Percentiles rank a stretch among this genome's conserved stretches.
Evolutionary conservation across 1,140 invertebrate genomes (phyloP).

Genomic region (Anoplophora glabripennis): DNA sequence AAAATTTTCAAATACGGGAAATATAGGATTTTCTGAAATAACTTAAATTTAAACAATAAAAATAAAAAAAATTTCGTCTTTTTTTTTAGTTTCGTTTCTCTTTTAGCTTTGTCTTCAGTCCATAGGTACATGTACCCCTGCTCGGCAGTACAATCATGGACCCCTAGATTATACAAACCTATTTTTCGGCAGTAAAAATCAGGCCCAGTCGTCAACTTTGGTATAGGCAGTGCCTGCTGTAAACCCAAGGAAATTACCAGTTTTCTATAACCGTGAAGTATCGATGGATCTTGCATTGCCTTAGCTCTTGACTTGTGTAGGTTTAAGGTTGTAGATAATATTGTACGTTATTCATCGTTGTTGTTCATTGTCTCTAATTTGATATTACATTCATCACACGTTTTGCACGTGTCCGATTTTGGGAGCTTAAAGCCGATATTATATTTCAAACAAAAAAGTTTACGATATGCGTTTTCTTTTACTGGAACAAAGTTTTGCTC

Average conservation of each 20-base stretch:
- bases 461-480: slow-evolving; percentile 1
- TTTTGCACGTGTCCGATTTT: too few species aligned
- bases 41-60: too few species aligned
- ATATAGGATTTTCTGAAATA: too few species aligned
- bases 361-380: too few species aligned
- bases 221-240: slow-evolving; percentile 4
- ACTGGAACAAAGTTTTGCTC: slow-evolving; percentile 3
- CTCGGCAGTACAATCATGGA: slow-evolving; percentile 15
- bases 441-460: background rate
- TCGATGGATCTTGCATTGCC: background rate
- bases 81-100: too few species aligned
- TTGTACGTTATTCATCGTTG: background rate
- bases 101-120: slow-evolving; percentile 23
- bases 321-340: background rate
- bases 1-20: too few species aligned
- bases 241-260: background rate
- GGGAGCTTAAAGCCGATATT: background rate
- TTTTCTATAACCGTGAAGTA: too few species aligned
- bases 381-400: too few species aligned
- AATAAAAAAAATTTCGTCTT: too few species aligned
- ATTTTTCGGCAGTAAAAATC: slow-evolving; percentile 18
- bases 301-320: background rate
- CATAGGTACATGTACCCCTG: slow-evolving; percentile 21
- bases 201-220: slow-evolving; percentile 15
- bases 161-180: slow-evolving; percentile 19